Percentiles rank a stretch among this genome's conserved stretches.
phyloP scores from a whole-genome alignment of 2,113 vertebrate genomes.

The Urocitellus parryii region DNA sequence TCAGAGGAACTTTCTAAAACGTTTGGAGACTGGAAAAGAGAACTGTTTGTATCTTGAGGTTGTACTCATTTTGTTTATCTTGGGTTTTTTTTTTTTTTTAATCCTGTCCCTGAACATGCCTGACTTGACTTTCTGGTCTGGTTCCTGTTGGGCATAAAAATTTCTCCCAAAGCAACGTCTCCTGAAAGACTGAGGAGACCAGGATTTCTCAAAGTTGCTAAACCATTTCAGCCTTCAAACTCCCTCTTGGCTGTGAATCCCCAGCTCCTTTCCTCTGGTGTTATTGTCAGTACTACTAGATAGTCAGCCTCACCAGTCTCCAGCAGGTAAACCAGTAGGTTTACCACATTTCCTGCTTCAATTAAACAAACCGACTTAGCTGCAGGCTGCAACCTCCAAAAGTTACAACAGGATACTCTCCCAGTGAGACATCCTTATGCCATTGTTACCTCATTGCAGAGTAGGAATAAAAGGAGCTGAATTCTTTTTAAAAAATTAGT shows the following conservation, averaged over 20 bases:
- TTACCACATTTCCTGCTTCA: not conserved
- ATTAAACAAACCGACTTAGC: not conserved
- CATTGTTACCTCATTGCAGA: not conserved
- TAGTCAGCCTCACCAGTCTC: not conserved
- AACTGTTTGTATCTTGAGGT: not conserved
- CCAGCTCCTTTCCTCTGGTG: not conserved
- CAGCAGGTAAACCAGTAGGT: slow-evolving; percentile 31
- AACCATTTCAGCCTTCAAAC: not conserved
- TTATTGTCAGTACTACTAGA: not conserved
- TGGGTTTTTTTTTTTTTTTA: not conserved
- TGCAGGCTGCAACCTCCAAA: not conserved
- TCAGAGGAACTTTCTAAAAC: slow-evolving; percentile 31
- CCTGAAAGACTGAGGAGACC: not conserved
- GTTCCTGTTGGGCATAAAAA: not conserved
- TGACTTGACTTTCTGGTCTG: slow-evolving; percentile 5
- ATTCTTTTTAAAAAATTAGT: not conserved
- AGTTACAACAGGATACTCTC: not conserved
- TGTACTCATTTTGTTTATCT: too few relatives aligned
- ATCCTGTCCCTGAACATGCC: not conserved
- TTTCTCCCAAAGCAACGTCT: not conserved
- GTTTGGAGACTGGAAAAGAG: not conserved
- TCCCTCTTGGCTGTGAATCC: not conserved
- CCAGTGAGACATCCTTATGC: not conserved
- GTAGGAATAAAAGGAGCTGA: slow-evolving; percentile 14
- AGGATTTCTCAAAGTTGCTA: not conserved